Base-by-base conservation (phyloP, 1,140 invertebrate genomes). In the Eriocheir sinensis region DNA sequence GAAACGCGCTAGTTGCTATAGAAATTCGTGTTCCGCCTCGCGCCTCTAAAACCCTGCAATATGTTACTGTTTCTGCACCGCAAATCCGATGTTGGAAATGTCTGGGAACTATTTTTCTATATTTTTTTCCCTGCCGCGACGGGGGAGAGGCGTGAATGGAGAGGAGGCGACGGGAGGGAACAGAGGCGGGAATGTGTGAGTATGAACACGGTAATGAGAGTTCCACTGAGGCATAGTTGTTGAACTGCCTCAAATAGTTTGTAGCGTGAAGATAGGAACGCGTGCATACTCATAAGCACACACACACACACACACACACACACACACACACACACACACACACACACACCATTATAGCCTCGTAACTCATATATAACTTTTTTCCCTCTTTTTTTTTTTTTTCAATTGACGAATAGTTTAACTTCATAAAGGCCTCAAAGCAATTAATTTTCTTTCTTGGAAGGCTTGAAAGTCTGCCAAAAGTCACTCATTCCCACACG, bases 261-360 rank as follows among this genome's bases (percentile, higher is more conserved):
- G 8, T 9, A 36, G n/a, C 48, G 40, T 30, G 41, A 48, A 91
- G 44, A 91, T 36, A 91, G 32, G 36, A n/a, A 91, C 36, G 60
- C 30, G 32, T 40, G 48, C 41, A 89, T 30, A 17, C 2, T 34
- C 48, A 91, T 36, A 79, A 12, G 48, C 38, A 48, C 30, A 79
- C 53, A 79, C 48, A 91, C 38, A 89, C 36, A 89, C 38, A 89
- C 41, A 89, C 36, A 89, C 41, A 89, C 41, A 40, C 36, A 89
- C 88, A 60, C 53, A 27, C 53, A 60, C 53, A 44, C 44, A 27
- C 15, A 91, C 90, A 91, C 72, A 80, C n/a, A 80, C 90, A 91
- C 48, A 80, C 90, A 91, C 53, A 91, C 90, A 72, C n/a, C n/a
- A n/a, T n/a, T n/a, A n/a, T n/a, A n/a, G n/a, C n/a, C n/a, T n/a